Percentiles rank a stretch among this genome's conserved stretches.
Conservation (phyloP, 2,797 vertebrate genomes). For the Lophura swinhoii region DNA sequence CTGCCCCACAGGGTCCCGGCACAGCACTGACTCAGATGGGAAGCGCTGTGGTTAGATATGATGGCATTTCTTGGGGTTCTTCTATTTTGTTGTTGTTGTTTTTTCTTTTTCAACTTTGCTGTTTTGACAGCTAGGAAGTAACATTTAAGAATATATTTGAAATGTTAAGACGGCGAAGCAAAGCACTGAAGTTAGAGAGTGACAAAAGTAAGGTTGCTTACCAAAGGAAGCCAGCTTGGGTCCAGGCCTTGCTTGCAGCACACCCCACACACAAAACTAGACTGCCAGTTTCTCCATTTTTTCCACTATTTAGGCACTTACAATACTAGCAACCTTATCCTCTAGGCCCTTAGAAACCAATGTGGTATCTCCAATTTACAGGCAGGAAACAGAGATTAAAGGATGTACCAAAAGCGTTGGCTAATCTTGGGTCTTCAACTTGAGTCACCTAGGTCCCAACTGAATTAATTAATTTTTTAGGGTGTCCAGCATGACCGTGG, state of each 20-base stretch:
- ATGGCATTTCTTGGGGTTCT: background rate
- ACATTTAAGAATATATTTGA: slow-evolving; percentile 28
- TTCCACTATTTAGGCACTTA: slow-evolving; percentile 33
- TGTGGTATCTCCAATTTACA: background rate
- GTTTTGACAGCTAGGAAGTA: slow-evolving; percentile 33
- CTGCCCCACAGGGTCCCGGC: background rate
- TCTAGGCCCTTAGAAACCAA: background rate
- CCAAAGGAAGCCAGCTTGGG: background rate
- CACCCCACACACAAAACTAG: background rate
- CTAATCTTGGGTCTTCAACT: background rate
- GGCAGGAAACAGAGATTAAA: background rate
- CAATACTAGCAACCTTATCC: slow-evolving; percentile 13
- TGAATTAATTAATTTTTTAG: background rate
- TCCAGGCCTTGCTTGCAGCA: background rate
- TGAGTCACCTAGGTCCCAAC: background rate
- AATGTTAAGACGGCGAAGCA: background rate
- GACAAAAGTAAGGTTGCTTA: slow-evolving; percentile 33
- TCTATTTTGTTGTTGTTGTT: background rate
- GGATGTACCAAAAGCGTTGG: background rate
- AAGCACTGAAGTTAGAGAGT: background rate
- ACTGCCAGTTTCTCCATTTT: slow-evolving; percentile 29
- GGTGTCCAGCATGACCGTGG: background rate
- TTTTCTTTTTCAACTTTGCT: background rate
- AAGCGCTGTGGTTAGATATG: rapidly evolving
- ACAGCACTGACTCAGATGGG: rapidly evolving